Base-by-base conservation (phyloP, 2,888 invertebrate species). In the Siphlonurus alternatus region DNA sequence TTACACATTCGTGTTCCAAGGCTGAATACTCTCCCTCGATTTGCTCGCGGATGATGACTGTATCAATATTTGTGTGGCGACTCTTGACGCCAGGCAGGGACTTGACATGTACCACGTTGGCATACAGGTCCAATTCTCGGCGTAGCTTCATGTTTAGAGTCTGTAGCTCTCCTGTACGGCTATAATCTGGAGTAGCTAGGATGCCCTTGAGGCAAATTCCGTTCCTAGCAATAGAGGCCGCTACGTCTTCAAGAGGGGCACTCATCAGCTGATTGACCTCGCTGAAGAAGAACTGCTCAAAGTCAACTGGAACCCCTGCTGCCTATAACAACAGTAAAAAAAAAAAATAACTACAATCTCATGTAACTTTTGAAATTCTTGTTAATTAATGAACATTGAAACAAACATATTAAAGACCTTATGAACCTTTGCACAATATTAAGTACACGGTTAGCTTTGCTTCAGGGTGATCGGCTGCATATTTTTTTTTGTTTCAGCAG, bases 1-100 rank as follows among this genome's bases (percentile, higher is more conserved):
- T 72, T 23, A 92, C 90, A 65, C 86, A 83, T 74, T 98, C 97
- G 73, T 99, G 98, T 74, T 99, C 99, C 67, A 98, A 75, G 2
- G 96, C 94, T 3, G 96, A 96, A 75, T 99, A 99, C 77, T 99
- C 98, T n/a, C 98, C 99, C 76, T 99, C 99, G 0, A 95, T 97
- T 79, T 97, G 96, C 76, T 99, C 99, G 71, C 99, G 81, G 71
- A 99, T 96, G 72, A 99, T 94, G 68, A 97, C 90, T 76, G 93
- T 90, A 78, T 99, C 97, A 20, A 99, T 88, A 72, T 92, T 86
- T 66, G 84, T 78, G 74, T 99, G 96, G 18, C 95, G 83, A 18
- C 88, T 86, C 74, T 87, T 88, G 15, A 96, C 83, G 25, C 97
- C 97, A 0, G 93, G 92, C 70, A 99, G 79, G 56, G 93, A 93